Evolutionary conservation across 2,888 invertebrate genomes (phyloP).

Genomic region (Sclerodermus sp.): DNA sequence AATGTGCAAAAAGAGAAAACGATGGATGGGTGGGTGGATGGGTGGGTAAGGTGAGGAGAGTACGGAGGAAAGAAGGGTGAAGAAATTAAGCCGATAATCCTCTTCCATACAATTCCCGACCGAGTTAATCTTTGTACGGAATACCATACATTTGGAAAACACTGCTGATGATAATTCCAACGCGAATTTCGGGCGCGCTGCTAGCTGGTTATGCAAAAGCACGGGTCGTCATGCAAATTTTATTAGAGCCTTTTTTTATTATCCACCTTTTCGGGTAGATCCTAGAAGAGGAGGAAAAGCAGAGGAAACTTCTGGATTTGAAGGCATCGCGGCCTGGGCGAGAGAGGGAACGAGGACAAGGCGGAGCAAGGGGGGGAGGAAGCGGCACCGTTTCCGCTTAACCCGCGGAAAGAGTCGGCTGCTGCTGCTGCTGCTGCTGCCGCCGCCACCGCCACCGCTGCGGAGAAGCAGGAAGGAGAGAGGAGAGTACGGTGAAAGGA

Average conservation of each 20-base stretch:
- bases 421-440: no score
- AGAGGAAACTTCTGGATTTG: background rate
- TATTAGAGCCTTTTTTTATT: conserved; percentile 20
- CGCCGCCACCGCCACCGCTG: no score
- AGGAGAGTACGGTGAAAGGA: background rate
- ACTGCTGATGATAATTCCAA: no score
- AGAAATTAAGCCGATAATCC: no score
- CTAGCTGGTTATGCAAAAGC: conserved; percentile 13
- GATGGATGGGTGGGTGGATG: no score
- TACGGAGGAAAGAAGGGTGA: no score
- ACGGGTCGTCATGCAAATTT: conserved; percentile 24
- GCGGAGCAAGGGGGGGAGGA: background rate
- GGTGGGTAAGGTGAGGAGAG: no score
- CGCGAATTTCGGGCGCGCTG: no score
- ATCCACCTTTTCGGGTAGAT: conserved; percentile 2
- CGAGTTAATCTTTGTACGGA: no score
- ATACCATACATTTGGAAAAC: no score
- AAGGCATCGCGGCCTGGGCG: background rate
- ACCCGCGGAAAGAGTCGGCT: background rate
- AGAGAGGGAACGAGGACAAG: background rate
- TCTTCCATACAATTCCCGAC: no score
- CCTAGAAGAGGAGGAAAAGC: background rate
- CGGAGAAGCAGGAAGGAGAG: background rate
- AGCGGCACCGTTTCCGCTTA: conserved; percentile 31
- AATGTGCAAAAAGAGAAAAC: no score